Percentiles rank a stretch among this genome's conserved stretches.
Evolutionary conservation across 2,888 invertebrate genomes (phyloP).

Genomic region (Atethmia centrago): DNA sequence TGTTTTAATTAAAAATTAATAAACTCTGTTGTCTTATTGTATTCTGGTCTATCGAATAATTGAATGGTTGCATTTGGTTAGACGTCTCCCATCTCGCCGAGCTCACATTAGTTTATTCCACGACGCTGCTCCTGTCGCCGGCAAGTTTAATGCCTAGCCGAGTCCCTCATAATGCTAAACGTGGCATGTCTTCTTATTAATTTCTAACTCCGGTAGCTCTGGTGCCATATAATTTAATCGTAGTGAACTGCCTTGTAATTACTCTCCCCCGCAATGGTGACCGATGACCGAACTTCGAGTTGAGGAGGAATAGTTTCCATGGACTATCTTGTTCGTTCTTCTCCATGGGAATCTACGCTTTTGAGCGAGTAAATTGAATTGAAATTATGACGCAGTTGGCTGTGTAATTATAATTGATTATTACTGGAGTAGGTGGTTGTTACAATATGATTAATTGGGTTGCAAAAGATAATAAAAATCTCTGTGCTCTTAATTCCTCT

Average conservation of each 20-base stretch:
- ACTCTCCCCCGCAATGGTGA: slow-evolving; percentile 18
- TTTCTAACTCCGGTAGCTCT: slow-evolving; percentile 72
- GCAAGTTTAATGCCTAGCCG: slow-evolving; percentile 58
- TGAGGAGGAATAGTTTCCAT: too few species aligned
- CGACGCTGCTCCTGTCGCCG: slow-evolving; percentile 68
- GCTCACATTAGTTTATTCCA: slow-evolving; percentile 72
- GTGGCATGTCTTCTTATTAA: slow-evolving; percentile 72
- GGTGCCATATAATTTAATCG: slow-evolving; percentile 45
- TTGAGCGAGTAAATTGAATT: slow-evolving; percentile 11
- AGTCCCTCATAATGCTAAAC: slow-evolving; percentile 68
- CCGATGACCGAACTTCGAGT: too few species aligned
- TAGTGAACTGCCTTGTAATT: slow-evolving; percentile 26
- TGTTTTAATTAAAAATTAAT: slow-evolving; percentile 10
- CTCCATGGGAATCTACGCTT: background rate
- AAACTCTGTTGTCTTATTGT: slow-evolving; percentile 6
- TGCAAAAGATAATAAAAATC: background rate
- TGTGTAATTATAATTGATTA: slow-evolving; percentile 5
- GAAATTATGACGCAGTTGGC: background rate
- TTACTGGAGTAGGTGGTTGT: background rate
- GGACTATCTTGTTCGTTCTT: background rate
- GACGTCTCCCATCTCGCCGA: slow-evolving; percentile 65
- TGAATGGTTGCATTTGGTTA: slow-evolving; percentile 43
- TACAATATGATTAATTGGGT: background rate
- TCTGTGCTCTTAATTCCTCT: background rate
- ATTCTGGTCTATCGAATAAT: slow-evolving; percentile 22